Base-by-base conservation (phyloP, 2,888 invertebrate genomes). In the Tipula unca region DNA sequence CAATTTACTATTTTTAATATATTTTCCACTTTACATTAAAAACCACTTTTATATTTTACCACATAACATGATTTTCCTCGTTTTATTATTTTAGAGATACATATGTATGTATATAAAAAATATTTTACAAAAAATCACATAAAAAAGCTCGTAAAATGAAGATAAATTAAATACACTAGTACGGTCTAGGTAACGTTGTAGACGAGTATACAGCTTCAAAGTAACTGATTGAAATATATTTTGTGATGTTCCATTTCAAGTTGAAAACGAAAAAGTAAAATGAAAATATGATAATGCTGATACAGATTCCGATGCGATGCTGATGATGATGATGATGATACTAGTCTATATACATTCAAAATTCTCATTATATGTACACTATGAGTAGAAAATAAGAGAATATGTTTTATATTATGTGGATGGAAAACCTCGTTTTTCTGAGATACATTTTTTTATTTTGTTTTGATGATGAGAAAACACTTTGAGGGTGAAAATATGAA, bases 191-290 rank as follows among this genome's bases (percentile, higher is more conserved):
- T 17, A 83, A 10, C 83, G 83, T 83, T 83, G 83, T 83, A 32
- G 17, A n/a, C 83, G 17, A 32, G 83, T 32, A 29, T 17, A 83
- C 83, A 83, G 83, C 83, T 83, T 83, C 83, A 32, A 83, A 83
- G 83, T 83, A 83, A 83, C 83, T 83, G 83, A 83, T 32, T 83
- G 29, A 83, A 69, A 69, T 69, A 69, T 25, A 69, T 69, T 69
- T 69, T 10, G 69, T 69, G 25, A 69, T 69, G 69, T 69, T 69
- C 8, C 5, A 69, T 69, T 69, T 69, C 69, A 69, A 69, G 69
- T 10, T 69, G 69, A 25, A 69, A 69, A 69, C 4, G 8, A 48
- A 17, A 69, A 20, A 69, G 8, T 1, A 69, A 69, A 69, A 69
- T 69, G 69, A 25, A 69, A 69, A 25, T 10, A 69, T 69, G 25